A percentile compares a stretch with the other conserved stretches of the same genome.
These are phyloP conservation scores for Indicator indicator DNA, from an alignment of 2,113 vertebrate species.

Conservation along the genomic window DNA sequence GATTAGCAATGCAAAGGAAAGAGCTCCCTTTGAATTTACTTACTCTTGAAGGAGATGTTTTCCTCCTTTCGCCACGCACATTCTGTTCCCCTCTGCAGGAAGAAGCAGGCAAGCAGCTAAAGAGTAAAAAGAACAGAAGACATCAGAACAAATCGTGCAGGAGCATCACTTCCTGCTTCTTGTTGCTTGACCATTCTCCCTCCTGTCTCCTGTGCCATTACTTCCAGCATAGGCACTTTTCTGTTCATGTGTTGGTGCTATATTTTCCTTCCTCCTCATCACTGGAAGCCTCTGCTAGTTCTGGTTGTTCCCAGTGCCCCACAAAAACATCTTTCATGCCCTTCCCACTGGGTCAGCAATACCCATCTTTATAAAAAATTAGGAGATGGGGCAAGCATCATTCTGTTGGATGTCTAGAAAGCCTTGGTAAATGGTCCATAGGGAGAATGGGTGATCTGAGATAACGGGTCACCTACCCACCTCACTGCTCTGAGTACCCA, in stretches of 20 bases:
- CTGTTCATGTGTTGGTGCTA: rapidly evolving
- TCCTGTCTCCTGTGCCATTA: not conserved
- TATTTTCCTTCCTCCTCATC: not conserved
- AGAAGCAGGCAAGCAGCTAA: not conserved
- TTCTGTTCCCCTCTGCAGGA: not conserved
- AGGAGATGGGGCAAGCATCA: not conserved
- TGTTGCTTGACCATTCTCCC: not conserved
- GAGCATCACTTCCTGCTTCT: not conserved
- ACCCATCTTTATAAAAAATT: not conserved
- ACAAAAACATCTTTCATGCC: not conserved
- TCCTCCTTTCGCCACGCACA: not conserved
- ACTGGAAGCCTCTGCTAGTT: not conserved
- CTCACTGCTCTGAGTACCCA: not conserved
- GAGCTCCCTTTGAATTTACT: not conserved
- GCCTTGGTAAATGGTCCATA: not conserved
- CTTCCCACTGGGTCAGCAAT: not conserved
- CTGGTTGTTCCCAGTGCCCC: not conserved
- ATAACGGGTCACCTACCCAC: no score
- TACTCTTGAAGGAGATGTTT: not conserved
- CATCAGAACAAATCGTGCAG: not conserved
- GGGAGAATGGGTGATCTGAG: not conserved
- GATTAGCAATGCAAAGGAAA: conserved; percentile 13
- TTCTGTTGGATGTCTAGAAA: not conserved
- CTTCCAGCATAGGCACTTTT: rapidly evolving
- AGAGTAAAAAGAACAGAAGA: not conserved